A percentile compares a stretch with the other conserved stretches of the same genome.
Conservation (phyloP, 92 coral and sea anemone genomes). For the Isaurus tuberculatus region DNA sequence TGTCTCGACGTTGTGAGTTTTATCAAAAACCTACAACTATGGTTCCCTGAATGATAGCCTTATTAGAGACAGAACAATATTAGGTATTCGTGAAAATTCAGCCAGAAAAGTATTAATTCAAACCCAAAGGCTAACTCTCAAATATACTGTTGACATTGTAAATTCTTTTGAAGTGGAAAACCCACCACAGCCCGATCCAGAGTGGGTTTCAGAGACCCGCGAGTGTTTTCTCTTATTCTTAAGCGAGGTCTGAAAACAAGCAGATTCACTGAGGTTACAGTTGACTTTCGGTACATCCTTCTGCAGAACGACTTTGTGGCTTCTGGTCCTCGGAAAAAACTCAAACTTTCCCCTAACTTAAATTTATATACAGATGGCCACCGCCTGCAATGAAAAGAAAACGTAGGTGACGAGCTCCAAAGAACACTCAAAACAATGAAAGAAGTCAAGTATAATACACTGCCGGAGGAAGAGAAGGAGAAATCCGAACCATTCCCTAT, state of each 20-base stretch:
- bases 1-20: conserved; percentile 23
- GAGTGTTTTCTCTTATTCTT: background rate
- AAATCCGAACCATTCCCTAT: too few relatives aligned
- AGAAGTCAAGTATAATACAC: too few relatives aligned
- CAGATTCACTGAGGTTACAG: background rate
- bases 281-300: background rate
- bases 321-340: too few relatives aligned
- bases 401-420: too few relatives aligned
- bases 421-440: too few relatives aligned
- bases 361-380: too few relatives aligned
- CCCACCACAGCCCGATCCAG: background rate
- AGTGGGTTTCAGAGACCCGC: conserved; percentile 2
- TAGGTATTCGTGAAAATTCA: conserved; percentile 59
- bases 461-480: too few relatives aligned
- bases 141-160: conserved; percentile 59
- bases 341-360: too few relatives aligned
- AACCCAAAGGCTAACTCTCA: conserved; percentile 40
- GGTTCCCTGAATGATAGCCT: conserved; percentile 27
- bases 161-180: conserved; percentile 58
- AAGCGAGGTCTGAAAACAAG: background rate
- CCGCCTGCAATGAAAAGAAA: too few relatives aligned
- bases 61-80: conserved; percentile 49
- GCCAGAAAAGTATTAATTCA: conserved; percentile 55
- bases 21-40: conserved; percentile 51
- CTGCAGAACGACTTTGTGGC: background rate